Base-by-base conservation (phyloP, 1,140 invertebrate genomes). In the Augochlora pura region DNA sequence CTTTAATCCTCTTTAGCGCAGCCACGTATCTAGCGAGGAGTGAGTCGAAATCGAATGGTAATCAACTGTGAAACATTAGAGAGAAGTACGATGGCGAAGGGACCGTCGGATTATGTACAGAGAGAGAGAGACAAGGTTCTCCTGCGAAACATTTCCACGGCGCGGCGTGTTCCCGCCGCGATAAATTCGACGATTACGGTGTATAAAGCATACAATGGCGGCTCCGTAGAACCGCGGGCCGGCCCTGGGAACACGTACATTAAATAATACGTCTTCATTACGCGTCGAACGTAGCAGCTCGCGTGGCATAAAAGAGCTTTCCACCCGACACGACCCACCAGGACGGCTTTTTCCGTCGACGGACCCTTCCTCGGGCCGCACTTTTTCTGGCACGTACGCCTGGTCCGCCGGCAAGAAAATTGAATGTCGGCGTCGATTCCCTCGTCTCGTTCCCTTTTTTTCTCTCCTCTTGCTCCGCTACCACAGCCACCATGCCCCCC, bases 251-350 rank as follows among this genome's bases (percentile, higher is more conserved):
- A 59, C 83, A 52, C 65, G 70, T 77, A 67, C 73, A 82, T 86
- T 79, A 85, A 86, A 84, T 77, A 79, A 86, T 82, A 86, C 83
- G 83, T 85, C 84, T 86, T 86, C 84, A 85, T 86, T 82, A 82
- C 80, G 67, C 80, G 83, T 77, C 83, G 79, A 85, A 84, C 78
- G 82, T 81, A 75, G 49, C 77, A 81, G 83, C 63, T 85, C 84
- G 84, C 83, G 84, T 85, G 83, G 83, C 79, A 86, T 86, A 85
- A 86, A 86, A 82, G 80, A 86, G 71, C 54, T 46, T 65, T 16
- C 82, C 68, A 72, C 21, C 64, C 39, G 82, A 54, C 52, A 73
- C 81, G 38, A 60, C 82, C 77, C 71, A 70, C 71, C 78, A 49
- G 69, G 82, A 80, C 60, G 82, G 74, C 76, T 77, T 77, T 84